phyloP scores from a whole-genome alignment of 2,797 vertebrate genomes.

The Siniperca undulata region DNA sequence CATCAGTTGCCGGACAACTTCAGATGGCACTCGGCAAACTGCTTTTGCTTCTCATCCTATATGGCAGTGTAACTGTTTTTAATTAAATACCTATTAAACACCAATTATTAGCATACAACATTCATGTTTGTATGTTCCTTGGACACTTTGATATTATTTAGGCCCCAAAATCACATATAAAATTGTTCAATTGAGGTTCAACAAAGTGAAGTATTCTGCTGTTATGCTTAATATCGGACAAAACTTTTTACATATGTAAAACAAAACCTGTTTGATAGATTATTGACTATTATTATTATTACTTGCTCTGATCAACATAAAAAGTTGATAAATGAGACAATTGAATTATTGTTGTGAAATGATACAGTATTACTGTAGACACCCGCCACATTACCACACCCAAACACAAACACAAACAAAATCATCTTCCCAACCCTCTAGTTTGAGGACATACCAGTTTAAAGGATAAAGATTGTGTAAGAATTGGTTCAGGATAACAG shows the following conservation, averaged over 20 bases:
- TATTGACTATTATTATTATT: not conserved
- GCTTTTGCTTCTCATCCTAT: not conserved
- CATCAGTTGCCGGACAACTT: not conserved
- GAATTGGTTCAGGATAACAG: not conserved
- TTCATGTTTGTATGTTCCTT: not conserved
- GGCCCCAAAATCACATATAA: not conserved
- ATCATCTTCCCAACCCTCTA: not conserved
- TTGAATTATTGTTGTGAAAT: not conserved
- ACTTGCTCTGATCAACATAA: not conserved
- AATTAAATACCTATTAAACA: not conserved
- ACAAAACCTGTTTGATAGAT: not conserved
- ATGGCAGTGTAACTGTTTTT: not conserved
- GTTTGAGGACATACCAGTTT: not conserved
- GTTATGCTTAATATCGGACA: not conserved
- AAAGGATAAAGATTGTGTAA: not conserved
- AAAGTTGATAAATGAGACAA: not conserved
- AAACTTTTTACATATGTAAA: not conserved
- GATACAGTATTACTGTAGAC: not conserved
- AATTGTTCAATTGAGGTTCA: not conserved
- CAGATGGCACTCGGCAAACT: not conserved
- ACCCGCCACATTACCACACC: not conserved
- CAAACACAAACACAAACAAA: not conserved
- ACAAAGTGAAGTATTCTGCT: not conserved
- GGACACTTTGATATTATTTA: not conserved
- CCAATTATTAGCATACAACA: not conserved